Conservation (phyloP, 1,140 invertebrate genomes). For the Drosophila santomea region DNA sequence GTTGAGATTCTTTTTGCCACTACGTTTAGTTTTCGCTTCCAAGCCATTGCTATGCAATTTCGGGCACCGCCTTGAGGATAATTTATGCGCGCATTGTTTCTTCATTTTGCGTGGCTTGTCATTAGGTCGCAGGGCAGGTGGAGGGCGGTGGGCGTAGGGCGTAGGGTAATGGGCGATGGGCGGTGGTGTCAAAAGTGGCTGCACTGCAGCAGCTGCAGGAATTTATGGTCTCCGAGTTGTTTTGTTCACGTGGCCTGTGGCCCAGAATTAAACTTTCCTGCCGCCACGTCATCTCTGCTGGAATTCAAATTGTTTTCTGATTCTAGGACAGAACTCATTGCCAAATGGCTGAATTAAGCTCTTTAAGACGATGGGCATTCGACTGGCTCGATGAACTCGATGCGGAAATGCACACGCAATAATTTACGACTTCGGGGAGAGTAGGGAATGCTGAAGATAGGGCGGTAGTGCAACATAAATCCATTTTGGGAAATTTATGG, state of each 20-base stretch:
- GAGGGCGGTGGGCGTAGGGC: background rate
- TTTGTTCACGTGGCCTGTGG: constrained; percentile 46
- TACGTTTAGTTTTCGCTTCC: constrained; percentile 63
- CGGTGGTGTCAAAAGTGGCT: constrained; percentile 31
- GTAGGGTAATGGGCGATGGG: background rate
- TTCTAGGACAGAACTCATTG: constrained; percentile 23
- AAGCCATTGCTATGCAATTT: constrained; percentile 73
- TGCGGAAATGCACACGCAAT: constrained; percentile 73
- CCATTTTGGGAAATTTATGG: constrained; percentile 74
- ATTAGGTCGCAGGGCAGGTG: constrained; percentile 49
- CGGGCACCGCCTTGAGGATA: constrained; percentile 58
- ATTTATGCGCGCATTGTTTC: constrained; percentile 80
- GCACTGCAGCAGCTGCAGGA: constrained; percentile 60
- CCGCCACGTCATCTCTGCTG: constrained; percentile 25
- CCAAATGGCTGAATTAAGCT: constrained; percentile 46
- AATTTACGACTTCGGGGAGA: constrained; percentile 45
- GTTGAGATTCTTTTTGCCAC: constrained; percentile 57
- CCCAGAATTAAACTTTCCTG: constrained; percentile 49
- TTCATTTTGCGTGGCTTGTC: constrained; percentile 72
- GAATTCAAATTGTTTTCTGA: constrained; percentile 54
- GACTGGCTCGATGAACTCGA: constrained; percentile 66
- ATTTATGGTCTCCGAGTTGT: constrained; percentile 65
- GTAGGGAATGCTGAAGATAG: constrained; percentile 5
- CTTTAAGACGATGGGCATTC: constrained; percentile 48
- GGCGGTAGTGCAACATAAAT: constrained; percentile 66